Evolutionary conservation across 1,140 invertebrate genomes (phyloP).

Genomic region (Lysiphlebus fabarum): DNA sequence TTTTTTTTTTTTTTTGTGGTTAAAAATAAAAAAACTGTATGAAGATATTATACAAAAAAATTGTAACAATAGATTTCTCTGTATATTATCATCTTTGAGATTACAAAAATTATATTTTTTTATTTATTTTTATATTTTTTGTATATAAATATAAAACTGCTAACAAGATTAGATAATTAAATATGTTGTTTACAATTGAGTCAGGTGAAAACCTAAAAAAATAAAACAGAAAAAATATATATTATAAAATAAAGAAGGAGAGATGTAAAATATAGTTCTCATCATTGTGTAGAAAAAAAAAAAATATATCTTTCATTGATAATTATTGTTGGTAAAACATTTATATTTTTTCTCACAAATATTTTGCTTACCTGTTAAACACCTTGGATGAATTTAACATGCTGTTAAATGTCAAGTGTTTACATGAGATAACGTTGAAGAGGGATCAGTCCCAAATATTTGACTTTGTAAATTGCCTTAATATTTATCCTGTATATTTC

Average conservation of each 20-base stretch:
- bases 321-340: too few species aligned
- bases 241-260: constrained; percentile 12
- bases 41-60: too few species aligned
- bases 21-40: neutral
- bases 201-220: constrained; percentile 6
- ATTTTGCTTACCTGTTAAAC: neutral
- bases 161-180: constrained; percentile 13
- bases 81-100: neutral
- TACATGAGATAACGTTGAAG: constrained; percentile 39
- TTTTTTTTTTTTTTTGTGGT: neutral
- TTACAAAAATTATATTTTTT: neutral
- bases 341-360: constrained; percentile 3
- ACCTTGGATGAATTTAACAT: constrained; percentile 40
- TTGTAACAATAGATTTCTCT: constrained; percentile 5
- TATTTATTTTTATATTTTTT: neutral
- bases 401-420: constrained; percentile 30
- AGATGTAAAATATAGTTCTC: too few species aligned
- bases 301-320: constrained; percentile 47
- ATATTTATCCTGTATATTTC: constrained; percentile 39
- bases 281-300: constrained; percentile 26
- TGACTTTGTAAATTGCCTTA: constrained; percentile 44
- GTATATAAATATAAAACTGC: neutral
- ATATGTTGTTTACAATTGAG: neutral
- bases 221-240: too few species aligned
- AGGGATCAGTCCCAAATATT: constrained; percentile 48